Evolutionary conservation across 2,113 vertebrate species (phyloP).

Genomic region (Trichomycterus rosablanca): DNA sequence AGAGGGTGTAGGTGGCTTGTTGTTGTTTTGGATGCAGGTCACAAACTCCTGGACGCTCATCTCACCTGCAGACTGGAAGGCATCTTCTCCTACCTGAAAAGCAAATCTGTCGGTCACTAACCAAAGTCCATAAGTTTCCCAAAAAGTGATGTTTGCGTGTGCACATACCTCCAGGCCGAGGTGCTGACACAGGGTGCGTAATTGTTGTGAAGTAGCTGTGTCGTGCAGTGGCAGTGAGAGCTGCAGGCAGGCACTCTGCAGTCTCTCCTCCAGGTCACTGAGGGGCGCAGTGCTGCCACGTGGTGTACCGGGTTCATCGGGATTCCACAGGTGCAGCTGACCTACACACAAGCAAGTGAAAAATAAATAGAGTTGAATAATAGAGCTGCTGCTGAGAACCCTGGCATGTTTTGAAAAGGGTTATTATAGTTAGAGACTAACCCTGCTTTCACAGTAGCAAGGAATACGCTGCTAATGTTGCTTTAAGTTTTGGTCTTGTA

Average conservation of each 20-base stretch:
- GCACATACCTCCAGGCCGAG: conserved; percentile 65
- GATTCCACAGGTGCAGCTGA: conserved; percentile 93
- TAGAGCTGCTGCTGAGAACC: too few species aligned
- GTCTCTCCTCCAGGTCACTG: conserved; percentile 74
- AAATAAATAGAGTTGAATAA: too few species aligned
- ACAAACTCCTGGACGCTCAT: conserved; percentile 84
- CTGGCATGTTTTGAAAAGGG: too few species aligned
- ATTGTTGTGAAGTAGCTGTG: conserved; percentile 66
- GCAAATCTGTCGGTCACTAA: too few species aligned
- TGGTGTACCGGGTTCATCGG: conserved; percentile 79
- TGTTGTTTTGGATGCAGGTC: conserved; percentile 70
- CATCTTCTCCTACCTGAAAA: conserved; percentile 72
- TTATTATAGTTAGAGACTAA: too few species aligned
- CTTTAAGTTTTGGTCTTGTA: too few species aligned
- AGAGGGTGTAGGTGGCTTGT: conserved; percentile 74
- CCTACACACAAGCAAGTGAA: conserved; percentile 65
- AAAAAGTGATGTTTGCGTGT: background rate
- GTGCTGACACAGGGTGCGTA: conserved; percentile 78
- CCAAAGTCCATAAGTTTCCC: too few species aligned
- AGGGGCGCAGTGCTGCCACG: conserved; percentile 53
- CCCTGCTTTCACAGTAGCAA: too few species aligned
- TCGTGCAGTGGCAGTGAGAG: conserved; percentile 75
- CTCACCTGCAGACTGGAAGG: conserved; percentile 66
- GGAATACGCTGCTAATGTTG: too few species aligned
- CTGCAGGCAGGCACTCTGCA: conserved; percentile 79